A percentile compares a stretch with the other conserved stretches of the same genome.
Evolutionary conservation across 1,140 invertebrate genomes (phyloP).

Genomic region (Laupala kohalensis): DNA sequence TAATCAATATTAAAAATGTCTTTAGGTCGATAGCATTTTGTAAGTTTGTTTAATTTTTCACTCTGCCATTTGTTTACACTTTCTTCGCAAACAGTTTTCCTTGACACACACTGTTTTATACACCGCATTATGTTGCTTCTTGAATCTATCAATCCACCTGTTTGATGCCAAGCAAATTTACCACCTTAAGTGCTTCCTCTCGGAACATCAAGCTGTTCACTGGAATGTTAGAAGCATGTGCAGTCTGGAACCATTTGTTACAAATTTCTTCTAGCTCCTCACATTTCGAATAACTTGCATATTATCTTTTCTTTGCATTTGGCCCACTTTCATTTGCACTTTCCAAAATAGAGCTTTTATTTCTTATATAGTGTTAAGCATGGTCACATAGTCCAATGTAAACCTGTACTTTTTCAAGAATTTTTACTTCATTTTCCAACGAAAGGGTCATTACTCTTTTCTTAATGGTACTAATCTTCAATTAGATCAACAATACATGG

Average conservation of each 20-base stretch:
- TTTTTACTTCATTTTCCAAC: too few relatives aligned
- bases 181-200: background rate
- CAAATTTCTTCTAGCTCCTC: background rate
- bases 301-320: background rate
- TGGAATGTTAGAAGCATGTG: background rate
- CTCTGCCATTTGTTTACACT: background rate
- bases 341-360: background rate
- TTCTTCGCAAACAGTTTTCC: background rate
- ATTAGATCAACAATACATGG: too few relatives aligned
- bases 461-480: too few relatives aligned
- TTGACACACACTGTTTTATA: background rate
- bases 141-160: slow-evolving; percentile 2
- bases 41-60: background rate
- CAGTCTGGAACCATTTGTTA: background rate
- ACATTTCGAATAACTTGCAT: background rate
- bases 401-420: too few relatives aligned
- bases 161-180: background rate
- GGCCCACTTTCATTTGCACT: background rate
- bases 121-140: background rate
- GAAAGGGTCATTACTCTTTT: too few relatives aligned
- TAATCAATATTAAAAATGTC: slow-evolving; percentile 34
- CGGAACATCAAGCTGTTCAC: background rate
- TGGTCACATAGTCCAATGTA: too few relatives aligned
- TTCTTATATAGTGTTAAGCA: background rate
- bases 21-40: slow-evolving; percentile 19